phyloP scores from a whole-genome alignment of 1,140 invertebrate species.

The Calliphora vicina region DNA sequence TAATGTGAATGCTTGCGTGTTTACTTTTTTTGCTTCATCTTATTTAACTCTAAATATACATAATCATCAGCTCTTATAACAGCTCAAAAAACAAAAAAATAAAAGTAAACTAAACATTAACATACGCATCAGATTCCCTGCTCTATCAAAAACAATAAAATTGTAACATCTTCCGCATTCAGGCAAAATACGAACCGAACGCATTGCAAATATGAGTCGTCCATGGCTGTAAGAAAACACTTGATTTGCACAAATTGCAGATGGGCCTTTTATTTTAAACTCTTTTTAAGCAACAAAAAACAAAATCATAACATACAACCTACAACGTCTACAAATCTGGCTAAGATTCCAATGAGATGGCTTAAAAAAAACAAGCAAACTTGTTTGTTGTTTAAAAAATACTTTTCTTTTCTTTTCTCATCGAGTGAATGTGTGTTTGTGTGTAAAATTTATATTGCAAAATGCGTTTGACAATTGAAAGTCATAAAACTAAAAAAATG shows the following conservation, averaged over 20 bases:
- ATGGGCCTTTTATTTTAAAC: conserved; percentile 9
- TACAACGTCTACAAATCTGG: not conserved
- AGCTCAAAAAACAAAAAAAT: not conserved
- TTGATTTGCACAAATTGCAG: conserved; percentile 35
- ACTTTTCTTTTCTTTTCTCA: not conserved
- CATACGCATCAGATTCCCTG: conserved; percentile 22
- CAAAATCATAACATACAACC: not conserved
- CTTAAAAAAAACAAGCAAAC: not conserved
- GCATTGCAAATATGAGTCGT: too few relatives aligned
- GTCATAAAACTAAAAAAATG: conserved; percentile 34
- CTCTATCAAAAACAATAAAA: conserved; percentile 10
- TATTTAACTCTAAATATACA: not conserved
- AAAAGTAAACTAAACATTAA: conserved; percentile 1
- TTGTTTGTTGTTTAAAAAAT: not conserved
- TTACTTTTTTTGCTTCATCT: not conserved
- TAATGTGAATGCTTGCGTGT: not conserved
- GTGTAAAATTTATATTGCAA: conserved; percentile 25
- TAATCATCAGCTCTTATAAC: not conserved
- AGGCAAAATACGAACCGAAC: not conserved
- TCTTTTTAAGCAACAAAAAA: not conserved
- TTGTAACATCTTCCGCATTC: conserved; percentile 30
- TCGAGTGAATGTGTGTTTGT: conserved; percentile 15
- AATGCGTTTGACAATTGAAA: conserved; percentile 33
- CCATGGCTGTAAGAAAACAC: not conserved
- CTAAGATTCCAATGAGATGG: not conserved